Evolutionary conservation across 92 coral and sea anemone species (phyloP), one percentile per base, ranked within the genome.

Genomic region (Desmophyllum pertusum): DNA sequence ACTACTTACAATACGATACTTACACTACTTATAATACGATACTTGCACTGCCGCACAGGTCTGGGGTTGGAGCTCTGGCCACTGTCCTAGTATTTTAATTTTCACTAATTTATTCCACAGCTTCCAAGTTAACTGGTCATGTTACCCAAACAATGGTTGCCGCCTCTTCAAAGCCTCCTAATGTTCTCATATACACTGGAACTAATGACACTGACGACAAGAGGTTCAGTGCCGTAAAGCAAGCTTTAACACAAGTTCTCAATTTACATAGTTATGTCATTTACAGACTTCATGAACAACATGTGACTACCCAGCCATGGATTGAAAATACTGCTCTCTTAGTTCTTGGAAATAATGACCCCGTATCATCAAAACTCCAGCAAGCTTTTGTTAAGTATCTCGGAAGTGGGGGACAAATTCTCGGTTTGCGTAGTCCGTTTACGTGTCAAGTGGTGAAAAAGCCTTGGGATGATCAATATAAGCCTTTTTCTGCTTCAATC

Each of bases 131-230:
- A 21, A 30, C 45, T 75, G 62, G 50, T 51, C 48, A 33, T 27
- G 53, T 50, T 6, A 69, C 39, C 25, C 39, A 51, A 40, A 67
- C 81, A n/a, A n/a, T 65, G 37, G 53, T 17, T 42, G 39, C 55
- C 18, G 35, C 23, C 38, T 42, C 73, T 18, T 15, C 88, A 21
- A 94, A 93, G 83, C 98, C 98, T 23, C 98, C 98, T 43, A 96
- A 96, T 35, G 73, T 96, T 66, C 92, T 96, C 2, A 79, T 96
- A 30, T 96, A 94, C 50, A 84, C 95, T 46, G 98, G 98, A 13
- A 61, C 27, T n/a, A 84, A 48, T 29, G 93, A 75, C 33, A 67
- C 76, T 52, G 75, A 86, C 11, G 72, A 74, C 41, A 80, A 66
- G 39, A 81, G 77, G 75, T 96, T 88, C 69, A 84, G 77, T 42